These are phyloP conservation scores for Venustoraphidia nigricollis DNA, from an alignment of 2,888 invertebrate species.

Conservation along the genomic window DNA sequence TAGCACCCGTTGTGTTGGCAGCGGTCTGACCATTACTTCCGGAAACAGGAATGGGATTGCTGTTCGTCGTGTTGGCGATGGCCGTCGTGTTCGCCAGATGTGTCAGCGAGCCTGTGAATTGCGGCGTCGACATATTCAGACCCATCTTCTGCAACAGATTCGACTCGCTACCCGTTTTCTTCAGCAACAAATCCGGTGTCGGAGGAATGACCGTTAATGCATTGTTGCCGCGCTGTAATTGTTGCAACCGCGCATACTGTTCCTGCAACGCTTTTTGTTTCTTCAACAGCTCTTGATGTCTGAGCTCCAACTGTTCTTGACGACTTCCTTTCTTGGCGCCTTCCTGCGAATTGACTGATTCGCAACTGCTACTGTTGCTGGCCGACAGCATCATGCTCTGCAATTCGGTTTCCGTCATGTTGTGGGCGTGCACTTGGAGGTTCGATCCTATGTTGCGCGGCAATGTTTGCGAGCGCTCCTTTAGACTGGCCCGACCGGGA, in stretches of 20 bases:
- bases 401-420: slow-evolving; percentile 13
- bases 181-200: slow-evolving; percentile 45
- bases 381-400: slow-evolving; percentile 29
- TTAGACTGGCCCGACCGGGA: slow-evolving; percentile 3
- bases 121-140: slow-evolving; percentile 38
- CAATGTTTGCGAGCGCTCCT: slow-evolving; percentile 24
- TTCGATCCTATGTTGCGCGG: slow-evolving; percentile 28
- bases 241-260: slow-evolving; percentile 78
- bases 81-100: slow-evolving; percentile 35
- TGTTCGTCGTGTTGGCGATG: slow-evolving; percentile 17
- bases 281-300: slow-evolving; percentile 75
- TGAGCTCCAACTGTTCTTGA: slow-evolving; percentile 65
- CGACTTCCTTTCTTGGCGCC: slow-evolving; percentile 40
- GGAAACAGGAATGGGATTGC: slow-evolving; percentile 16
- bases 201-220: slow-evolving; percentile 44
- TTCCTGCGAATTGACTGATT: slow-evolving; percentile 60
- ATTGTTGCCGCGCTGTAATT: slow-evolving; percentile 65
- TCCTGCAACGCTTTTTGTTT: slow-evolving; percentile 83
- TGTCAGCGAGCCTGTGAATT: slow-evolving; percentile 43
- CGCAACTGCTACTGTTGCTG: slow-evolving; percentile 58
- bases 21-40: slow-evolving; percentile 15
- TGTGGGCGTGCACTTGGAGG: slow-evolving; percentile 19
- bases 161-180: slow-evolving; percentile 80
- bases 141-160: slow-evolving; percentile 75
- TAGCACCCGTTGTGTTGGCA: slow-evolving; percentile 16